phyloP scores from a whole-genome alignment of 1,140 invertebrate species.

The Leguminivora glycinivorella region DNA sequence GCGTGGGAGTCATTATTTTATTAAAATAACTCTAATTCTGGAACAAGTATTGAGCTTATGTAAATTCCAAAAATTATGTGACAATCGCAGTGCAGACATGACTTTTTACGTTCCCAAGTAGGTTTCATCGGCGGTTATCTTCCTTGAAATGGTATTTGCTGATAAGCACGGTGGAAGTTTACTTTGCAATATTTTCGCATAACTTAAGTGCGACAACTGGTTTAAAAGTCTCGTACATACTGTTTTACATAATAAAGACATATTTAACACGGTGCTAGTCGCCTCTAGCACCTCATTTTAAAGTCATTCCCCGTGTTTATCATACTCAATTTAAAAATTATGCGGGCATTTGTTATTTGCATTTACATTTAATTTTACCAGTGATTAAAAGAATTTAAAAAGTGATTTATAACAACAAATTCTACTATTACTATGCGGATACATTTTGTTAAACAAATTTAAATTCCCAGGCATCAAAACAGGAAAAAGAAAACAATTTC shows the following conservation, averaged over 20 bases:
- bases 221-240: conserved; percentile 5
- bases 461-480: background rate
- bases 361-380: conserved; percentile 2
- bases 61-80: conserved; percentile 10
- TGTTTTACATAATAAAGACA: conserved; percentile 20
- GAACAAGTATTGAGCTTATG: conserved; percentile 33
- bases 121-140: background rate
- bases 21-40: conserved; percentile 52
- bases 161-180: conserved; percentile 19
- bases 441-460: background rate
- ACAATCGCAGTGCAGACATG: conserved; percentile 20
- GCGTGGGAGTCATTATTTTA: conserved; percentile 62
- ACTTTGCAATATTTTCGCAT: conserved; percentile 16
- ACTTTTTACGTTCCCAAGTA: conserved; percentile 15
- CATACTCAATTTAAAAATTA: conserved; percentile 2
- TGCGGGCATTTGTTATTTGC: background rate
- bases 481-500: background rate
- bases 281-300: conserved; percentile 17
- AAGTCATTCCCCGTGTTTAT: background rate
- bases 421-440: background rate
- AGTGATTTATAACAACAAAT: background rate
- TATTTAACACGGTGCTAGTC: background rate
- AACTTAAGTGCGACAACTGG: conserved; percentile 6
- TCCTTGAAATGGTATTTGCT: background rate
- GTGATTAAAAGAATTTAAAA: background rate